These are phyloP conservation scores for Eilema depressum DNA, from an alignment of 2,888 invertebrate genomes.

Conservation along the genomic window DNA sequence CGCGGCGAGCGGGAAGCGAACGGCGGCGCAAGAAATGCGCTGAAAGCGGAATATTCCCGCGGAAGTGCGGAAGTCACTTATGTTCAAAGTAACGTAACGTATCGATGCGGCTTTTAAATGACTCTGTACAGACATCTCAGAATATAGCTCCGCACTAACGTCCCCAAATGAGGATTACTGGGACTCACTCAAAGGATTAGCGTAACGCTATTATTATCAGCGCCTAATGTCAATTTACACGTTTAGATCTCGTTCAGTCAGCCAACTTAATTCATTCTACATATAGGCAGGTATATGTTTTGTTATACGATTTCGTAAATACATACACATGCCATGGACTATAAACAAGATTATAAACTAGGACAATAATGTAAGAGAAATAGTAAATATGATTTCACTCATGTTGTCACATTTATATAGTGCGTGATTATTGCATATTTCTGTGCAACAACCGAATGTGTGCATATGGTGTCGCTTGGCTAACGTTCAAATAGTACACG, in stretches of 20 bases:
- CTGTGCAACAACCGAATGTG: conserved; percentile 5
- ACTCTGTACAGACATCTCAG: background rate
- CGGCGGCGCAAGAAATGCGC: conserved; percentile 18
- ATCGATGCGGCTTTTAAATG: background rate
- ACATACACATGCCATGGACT: no score
- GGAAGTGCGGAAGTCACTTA: conserved; percentile 1
- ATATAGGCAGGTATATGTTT: no score
- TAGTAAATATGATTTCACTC: no score
- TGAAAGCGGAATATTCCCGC: conserved; percentile 8
- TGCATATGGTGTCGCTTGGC: conserved; percentile 23
- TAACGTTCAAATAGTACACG: conserved; percentile 25
- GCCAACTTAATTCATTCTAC: no score
- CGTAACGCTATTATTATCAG: background rate
- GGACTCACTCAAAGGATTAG: background rate
- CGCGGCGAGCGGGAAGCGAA: conserved; percentile 13
- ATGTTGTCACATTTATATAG: no score
- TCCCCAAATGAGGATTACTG: background rate
- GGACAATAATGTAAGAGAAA: no score
- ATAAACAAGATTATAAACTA: no score
- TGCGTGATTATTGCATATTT: background rate
- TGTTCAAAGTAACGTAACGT: background rate
- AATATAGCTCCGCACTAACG: background rate
- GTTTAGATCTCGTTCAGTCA: background rate
- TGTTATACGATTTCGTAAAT: no score
- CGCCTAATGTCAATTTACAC: background rate